Conservation (phyloP, 2,888 invertebrate genomes). For the Stegophylla sp. region DNA sequence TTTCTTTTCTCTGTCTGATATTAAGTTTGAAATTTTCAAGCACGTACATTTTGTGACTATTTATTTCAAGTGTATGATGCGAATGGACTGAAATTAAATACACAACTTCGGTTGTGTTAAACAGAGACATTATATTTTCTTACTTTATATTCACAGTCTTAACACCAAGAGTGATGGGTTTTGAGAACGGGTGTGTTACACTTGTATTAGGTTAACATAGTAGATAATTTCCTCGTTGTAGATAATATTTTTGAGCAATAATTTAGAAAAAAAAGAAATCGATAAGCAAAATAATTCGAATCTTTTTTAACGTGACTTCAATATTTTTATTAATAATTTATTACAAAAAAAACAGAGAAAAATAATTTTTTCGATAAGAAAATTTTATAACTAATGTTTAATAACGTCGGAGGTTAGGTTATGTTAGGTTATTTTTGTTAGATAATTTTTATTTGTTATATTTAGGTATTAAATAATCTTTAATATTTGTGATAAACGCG, state of each 20-base stretch:
- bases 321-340: too few species aligned
- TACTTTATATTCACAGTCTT: neutral
- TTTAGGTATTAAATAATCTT: too few species aligned
- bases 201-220: conserved; percentile 4
- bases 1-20: neutral
- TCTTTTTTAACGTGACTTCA: too few species aligned
- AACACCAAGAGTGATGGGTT: neutral
- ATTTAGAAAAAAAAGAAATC: neutral
- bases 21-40: neutral
- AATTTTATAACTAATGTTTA: too few species aligned
- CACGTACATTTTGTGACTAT: neutral
- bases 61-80: neutral
- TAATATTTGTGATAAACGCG: too few species aligned
- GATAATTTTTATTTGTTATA: too few species aligned
- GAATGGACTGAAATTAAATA: neutral
- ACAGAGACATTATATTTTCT: conserved; percentile 3
- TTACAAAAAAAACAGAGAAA: too few species aligned
- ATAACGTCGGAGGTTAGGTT: too few species aligned
- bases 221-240: neutral
- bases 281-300: neutral
- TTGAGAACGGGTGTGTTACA: neutral
- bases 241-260: neutral
- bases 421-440: too few species aligned
- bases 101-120: neutral
- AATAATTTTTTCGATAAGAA: too few species aligned